These are phyloP conservation scores for Bombus waltoni DNA, from an alignment of 1,140 invertebrate genomes.

Conservation along the genomic window DNA sequence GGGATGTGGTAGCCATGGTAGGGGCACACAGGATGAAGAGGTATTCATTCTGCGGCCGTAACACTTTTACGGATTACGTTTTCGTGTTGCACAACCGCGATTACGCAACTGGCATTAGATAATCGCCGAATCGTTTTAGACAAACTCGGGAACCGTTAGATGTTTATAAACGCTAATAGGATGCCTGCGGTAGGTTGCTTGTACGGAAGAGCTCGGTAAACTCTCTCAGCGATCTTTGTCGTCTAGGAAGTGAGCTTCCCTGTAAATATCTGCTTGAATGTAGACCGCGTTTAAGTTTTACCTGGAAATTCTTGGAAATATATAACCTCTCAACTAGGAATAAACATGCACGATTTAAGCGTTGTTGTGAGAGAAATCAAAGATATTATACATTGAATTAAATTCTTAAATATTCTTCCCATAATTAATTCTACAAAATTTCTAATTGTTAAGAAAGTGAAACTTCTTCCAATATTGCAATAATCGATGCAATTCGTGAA, in stretches of 20 bases:
- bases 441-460: not conserved
- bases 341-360: not conserved
- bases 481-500: not conserved
- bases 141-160: slow-evolving; percentile 65
- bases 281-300: not conserved
- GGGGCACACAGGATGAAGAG: slow-evolving; percentile 26
- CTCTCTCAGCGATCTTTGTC: not conserved
- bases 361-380: not conserved
- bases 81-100: slow-evolving; percentile 63
- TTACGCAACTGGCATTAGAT: slow-evolving; percentile 64
- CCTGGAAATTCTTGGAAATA: slow-evolving; percentile 7
- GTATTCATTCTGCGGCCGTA: slow-evolving; percentile 59
- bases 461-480: not conserved
- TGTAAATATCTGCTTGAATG: slow-evolving; percentile 39
- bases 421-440: not conserved
- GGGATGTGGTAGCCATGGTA: not conserved
- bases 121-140: slow-evolving; percentile 64
- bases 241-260: slow-evolving; percentile 21
- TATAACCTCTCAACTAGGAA: not conserved
- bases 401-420: not conserved
- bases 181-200: not conserved
- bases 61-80: slow-evolving; percentile 71
- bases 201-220: not conserved
- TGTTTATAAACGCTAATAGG: slow-evolving; percentile 60
- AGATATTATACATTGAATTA: not conserved